Conservation (phyloP, 2,797 vertebrate species). For the Siniperca scherzeri region DNA sequence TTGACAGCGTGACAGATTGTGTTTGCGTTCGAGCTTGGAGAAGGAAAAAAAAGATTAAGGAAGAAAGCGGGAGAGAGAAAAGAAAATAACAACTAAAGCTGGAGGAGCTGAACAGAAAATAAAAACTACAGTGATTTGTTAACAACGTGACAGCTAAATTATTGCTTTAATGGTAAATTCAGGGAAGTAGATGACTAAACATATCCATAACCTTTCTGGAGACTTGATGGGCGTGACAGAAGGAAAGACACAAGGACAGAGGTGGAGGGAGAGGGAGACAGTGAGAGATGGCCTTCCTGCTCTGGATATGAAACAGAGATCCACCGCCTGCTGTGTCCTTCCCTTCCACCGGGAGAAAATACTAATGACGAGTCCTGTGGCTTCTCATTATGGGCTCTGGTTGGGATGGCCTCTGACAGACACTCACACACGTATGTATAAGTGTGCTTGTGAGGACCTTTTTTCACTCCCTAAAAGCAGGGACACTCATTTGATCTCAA, state of each 20-base stretch:
- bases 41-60: conserved; percentile 5
- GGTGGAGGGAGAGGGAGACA: conserved; percentile 39
- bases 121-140: conserved; percentile 3
- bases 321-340: conserved; percentile 54
- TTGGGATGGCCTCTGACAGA: conserved; percentile 22
- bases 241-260: conserved; percentile 55
- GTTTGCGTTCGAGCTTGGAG: conserved; percentile 28
- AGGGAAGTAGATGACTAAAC: conserved; percentile 44
- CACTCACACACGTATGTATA: conserved; percentile 2
- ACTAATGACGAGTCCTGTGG: conserved; percentile 71
- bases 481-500: background rate
- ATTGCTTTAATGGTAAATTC: conserved; percentile 24
- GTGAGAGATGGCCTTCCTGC: conserved; percentile 43
- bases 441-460: conserved; percentile 20
- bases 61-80: background rate
- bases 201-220: conserved; percentile 37
- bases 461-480: background rate
- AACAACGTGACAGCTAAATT: conserved; percentile 37
- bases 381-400: conserved; percentile 65
- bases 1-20: conserved; percentile 47
- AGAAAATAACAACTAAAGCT: conserved; percentile 32
- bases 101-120: conserved; percentile 11
- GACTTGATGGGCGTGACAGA: conserved; percentile 44
- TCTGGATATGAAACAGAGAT: conserved; percentile 48
- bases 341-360: conserved; percentile 67